phyloP scores from a whole-genome alignment of 2,888 invertebrate genomes.

The Xestoiulus laeticollis region DNA sequence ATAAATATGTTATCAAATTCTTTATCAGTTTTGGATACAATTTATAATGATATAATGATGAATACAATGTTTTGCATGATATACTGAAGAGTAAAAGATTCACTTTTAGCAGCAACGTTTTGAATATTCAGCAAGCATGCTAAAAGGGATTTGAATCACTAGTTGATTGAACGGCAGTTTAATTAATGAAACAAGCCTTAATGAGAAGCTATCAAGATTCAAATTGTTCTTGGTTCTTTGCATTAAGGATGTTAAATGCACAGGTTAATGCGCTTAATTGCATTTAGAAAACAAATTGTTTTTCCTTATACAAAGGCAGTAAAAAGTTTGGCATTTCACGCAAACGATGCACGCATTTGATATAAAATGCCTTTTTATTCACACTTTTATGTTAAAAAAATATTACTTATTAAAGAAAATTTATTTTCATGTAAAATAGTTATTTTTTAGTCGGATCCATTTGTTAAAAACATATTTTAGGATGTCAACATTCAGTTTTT shows the following conservation, averaged over 20 bases:
- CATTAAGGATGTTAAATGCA: slow-evolving; percentile 43
- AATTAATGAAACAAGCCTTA: slow-evolving; percentile 38
- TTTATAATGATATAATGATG: not conserved
- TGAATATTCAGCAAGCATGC: not conserved
- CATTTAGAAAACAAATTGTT: slow-evolving; percentile 13
- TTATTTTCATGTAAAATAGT: too few species aligned
- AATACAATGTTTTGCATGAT: too few species aligned
- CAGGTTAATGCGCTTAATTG: not conserved
- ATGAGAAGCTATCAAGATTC: slow-evolving; percentile 36
- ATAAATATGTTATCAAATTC: too few species aligned
- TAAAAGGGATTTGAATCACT: not conserved
- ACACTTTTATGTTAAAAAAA: not conserved
- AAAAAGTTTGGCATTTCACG: not conserved
- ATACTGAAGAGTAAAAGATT: too few species aligned
- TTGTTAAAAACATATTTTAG: not conserved
- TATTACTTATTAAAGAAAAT: too few species aligned
- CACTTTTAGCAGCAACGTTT: not conserved
- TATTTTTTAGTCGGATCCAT: too few species aligned
- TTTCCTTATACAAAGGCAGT: not conserved
- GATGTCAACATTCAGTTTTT: not conserved
- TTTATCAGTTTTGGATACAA: too few species aligned
- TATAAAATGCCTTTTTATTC: not conserved
- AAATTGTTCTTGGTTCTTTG: slow-evolving; percentile 13
- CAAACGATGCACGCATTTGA: not conserved
- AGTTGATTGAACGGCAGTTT: not conserved